A percentile compares a stretch with the other conserved stretches of the same genome.
Evolutionary conservation across 2,113 vertebrate species (phyloP).

Genomic region (Phylloscopus whistleri): DNA sequence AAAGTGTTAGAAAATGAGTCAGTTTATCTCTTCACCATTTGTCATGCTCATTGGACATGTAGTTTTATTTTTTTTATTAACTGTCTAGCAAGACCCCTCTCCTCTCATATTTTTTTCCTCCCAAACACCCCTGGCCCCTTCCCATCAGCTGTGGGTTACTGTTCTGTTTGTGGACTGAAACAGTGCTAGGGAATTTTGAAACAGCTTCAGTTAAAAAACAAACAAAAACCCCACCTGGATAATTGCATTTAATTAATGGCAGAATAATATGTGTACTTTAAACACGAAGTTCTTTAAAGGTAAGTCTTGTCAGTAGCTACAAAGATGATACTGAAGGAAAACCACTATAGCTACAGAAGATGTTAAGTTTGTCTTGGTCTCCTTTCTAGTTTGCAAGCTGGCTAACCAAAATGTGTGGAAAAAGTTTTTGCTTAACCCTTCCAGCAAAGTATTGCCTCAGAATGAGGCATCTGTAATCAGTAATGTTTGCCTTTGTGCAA

Average conservation of each 20-base stretch:
- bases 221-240: neutral
- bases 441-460: neutral
- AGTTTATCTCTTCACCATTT: slow-evolving; percentile 55
- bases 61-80: neutral
- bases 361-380: slow-evolving; percentile 67
- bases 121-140: accelerated
- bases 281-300: slow-evolving; percentile 43
- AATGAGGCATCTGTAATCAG: neutral
- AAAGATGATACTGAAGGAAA: slow-evolving; percentile 8
- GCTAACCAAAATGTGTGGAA: slow-evolving; percentile 16
- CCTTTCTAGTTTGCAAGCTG: neutral
- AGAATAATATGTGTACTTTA: slow-evolving; percentile 25
- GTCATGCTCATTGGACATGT: slow-evolving; percentile 11
- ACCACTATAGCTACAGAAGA: slow-evolving; percentile 49
- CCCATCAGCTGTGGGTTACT: neutral
- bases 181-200: accelerated
- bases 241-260: slow-evolving; percentile 52
- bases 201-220: neutral
- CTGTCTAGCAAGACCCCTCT: neutral
- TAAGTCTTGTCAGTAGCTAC: slow-evolving; percentile 8
- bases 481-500: neutral
- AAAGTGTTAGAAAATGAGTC: slow-evolving; percentile 57
- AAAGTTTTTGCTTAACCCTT: neutral
- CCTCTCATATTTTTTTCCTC: neutral
- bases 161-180: neutral